Base-by-base conservation (phyloP, 2,888 invertebrate species). In the Ornithoptera alexandrae region DNA sequence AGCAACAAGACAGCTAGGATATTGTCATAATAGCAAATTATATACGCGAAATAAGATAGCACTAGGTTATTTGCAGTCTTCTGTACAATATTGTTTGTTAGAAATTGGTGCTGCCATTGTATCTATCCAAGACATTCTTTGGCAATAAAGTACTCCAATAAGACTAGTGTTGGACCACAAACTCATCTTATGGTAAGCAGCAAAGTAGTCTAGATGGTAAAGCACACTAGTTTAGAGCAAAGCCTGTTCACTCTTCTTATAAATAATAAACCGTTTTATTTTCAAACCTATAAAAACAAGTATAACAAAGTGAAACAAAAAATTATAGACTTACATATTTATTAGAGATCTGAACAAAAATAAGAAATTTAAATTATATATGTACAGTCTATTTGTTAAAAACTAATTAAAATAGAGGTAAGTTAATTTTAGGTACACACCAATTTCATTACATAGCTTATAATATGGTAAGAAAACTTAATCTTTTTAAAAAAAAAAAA, bases 291-390 rank as follows among this genome's bases (percentile, higher is more conserved):
- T 20, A n/a, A 7, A 57, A 22, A 22, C 22, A 8, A 66, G 65
- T 10, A 68, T 58, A 20, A 62, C 46, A 36, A 24, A 69, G 50
- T 12, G 46, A 78, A 79, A 76, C 78, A 80, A 77, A 75, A 74
- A 78, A 77, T 77, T 78, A 79, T 92, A 92, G 91, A 93, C 92
- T 93, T 93, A 93, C 90, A 90, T 91, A 89, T 93, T 93, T 93
- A 93, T 93, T 93, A 93, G 93, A 93, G 93, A 93, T 93, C 93
- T 93, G 93, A 93, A 93, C 93, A 93, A 91, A 46, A 93, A 93
- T 92, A 93, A 90, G 92, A 93, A 93, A 92, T 93, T 89, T 93
- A 93, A 93, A 93, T 46, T 46, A 46, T 91, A 93, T 93, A 93
- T 93, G 93, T 93, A 93, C 93, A 93, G 93, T 92, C 92, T 92